phyloP scores from a whole-genome alignment of 2,797 vertebrate species.

The Lithobates sylvaticus region DNA sequence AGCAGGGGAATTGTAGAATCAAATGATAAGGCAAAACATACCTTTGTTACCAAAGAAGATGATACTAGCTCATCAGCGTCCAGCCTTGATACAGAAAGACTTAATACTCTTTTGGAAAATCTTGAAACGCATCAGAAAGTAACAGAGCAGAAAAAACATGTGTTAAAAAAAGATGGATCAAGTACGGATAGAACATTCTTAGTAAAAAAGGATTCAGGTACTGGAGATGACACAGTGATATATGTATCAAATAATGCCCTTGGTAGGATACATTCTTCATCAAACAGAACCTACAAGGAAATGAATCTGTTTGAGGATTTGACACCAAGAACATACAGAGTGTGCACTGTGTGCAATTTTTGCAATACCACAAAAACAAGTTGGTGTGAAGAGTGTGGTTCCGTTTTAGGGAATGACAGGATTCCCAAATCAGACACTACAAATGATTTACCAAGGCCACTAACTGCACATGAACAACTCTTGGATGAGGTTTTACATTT shows the following conservation, averaged over 20 bases:
- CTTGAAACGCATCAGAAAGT: constrained; percentile 24
- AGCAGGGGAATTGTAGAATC: background rate
- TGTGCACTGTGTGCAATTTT: background rate
- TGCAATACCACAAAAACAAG: background rate
- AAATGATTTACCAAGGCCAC: background rate
- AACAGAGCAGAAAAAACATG: constrained; percentile 39
- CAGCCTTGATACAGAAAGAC: constrained; percentile 26
- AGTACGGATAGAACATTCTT: constrained; percentile 18
- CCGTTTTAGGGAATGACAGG: background rate
- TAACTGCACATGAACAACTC: background rate
- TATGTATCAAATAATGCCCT: background rate
- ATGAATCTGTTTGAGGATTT: constrained; percentile 2
- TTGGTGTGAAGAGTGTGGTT: constrained; percentile 11
- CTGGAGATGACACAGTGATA: background rate
- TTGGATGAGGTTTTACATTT: background rate
- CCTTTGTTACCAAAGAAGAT: constrained; percentile 5
- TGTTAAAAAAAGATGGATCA: background rate
- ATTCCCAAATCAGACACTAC: background rate
- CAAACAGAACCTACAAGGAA: background rate
- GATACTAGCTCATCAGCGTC: background rate
- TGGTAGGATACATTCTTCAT: background rate
- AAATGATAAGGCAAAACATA: background rate
- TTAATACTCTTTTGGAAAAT: constrained; percentile 29
- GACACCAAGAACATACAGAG: background rate
- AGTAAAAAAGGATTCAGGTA: background rate